Evolutionary conservation across 2,888 invertebrate species (phyloP), one percentile per base, ranked within the genome.

Genomic region (Amphipoea oculea): DNA sequence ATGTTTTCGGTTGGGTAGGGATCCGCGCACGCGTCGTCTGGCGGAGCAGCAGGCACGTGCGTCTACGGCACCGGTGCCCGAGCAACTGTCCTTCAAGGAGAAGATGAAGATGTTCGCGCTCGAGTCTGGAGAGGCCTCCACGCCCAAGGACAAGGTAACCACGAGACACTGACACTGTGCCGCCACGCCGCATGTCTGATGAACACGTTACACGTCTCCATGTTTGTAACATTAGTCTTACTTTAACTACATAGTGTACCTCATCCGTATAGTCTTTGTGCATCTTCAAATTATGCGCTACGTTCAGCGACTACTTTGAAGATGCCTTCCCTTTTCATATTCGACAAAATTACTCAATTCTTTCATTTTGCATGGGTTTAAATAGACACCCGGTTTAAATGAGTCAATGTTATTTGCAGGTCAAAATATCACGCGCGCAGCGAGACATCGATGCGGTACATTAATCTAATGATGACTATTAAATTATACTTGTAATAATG

Each of bases 81-180:
- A 99, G 94, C 99, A 99, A 92, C 97, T 99, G 83, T 99, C 99
- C 79, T 99, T 99, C 96, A 98, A 99, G 94, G 99, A 99, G 95
- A 99, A 99, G 96, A 99, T 99, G 99, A 99, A 99, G 96, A 99
- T 99, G 99, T 99, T 99, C 97, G 99, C 99, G 67, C 98, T 99
- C 96, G 99, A 99, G 97, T 98, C 99, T 23, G 99, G 99, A 66
- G 99, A 99, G 93, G 98, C 98, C 91, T 98, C 98, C 92, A 99
- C 99, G 83, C 99, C 99, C 87, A 98, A 99, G 96, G 99, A 99
- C 95, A 99, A 99, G 97, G 96, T 96, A 90, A 84, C 85, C 77
- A 45, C 78, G 60, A 66, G 84, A 69, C 77, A 83, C 74, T 86
- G 84, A 74, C 73, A 11, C 14, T 65, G 48, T 40, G 73, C 78